Conservation (phyloP, 2,113 vertebrate species). For the Rhegmatorhina hoffmannsi region DNA sequence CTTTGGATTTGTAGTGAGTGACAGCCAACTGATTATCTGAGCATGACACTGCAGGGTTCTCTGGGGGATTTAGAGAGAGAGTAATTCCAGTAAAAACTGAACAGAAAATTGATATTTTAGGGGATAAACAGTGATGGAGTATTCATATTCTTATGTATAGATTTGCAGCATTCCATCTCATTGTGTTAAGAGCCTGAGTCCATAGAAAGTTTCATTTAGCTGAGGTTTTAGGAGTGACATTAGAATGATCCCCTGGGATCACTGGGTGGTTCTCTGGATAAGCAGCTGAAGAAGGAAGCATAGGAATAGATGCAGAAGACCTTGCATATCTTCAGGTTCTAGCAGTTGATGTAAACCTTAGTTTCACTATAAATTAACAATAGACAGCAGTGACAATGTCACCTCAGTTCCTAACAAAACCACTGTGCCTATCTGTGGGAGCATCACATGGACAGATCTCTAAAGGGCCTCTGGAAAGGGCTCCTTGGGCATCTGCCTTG, state of each 20-base stretch:
- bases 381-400: neutral
- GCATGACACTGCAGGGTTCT: neutral
- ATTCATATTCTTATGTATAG: neutral
- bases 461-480: neutral
- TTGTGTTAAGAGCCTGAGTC: neutral
- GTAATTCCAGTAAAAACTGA: neutral
- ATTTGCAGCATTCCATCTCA: neutral
- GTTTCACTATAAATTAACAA: neutral
- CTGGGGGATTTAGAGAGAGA: neutral
- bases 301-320: neutral
- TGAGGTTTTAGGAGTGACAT: neutral
- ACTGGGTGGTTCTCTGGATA: neutral
- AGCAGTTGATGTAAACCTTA: neutral
- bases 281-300: neutral
- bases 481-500: neutral
- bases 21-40: slow-evolving; percentile 11
- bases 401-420: neutral
- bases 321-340: neutral
- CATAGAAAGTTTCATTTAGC: neutral
- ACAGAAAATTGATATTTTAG: neutral
- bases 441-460: neutral
- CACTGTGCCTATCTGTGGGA: neutral
- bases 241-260: neutral
- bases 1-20: slow-evolving; percentile 8
- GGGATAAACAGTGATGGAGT: neutral